Base-by-base conservation (phyloP, 2,888 invertebrate genomes). In the Yponomeuta malinellus region DNA sequence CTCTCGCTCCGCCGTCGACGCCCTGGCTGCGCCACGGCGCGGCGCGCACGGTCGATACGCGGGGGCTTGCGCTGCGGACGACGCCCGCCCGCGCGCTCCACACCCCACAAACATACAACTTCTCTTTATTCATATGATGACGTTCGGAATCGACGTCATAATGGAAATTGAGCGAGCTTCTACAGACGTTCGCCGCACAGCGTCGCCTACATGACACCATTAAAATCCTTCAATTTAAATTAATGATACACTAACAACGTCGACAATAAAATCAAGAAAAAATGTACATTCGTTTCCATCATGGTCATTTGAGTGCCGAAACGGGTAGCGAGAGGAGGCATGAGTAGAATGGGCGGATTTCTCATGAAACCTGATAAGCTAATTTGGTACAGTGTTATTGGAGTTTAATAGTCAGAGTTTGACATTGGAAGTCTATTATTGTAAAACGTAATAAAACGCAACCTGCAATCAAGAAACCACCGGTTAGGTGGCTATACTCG, bases 91-190 rank as follows among this genome's bases (percentile, higher is more conserved):
- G 75, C 73, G 78, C 78, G 76, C 81, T 81, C 78, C 78, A 78
- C 79, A 33, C 67, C 43, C 67, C 12, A 33, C 67, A 76, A 76
- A 75, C 74, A 75, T 76, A 75, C 80, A 80, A 76, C 75, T 79
- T 80, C 80, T 81, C 82, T 80, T 83, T 83, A 83, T 84, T 83
- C 81, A 83, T 81, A 80, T 77, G 81, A 82, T 86, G 87, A 86
- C 87, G 85, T 83, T 81, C 73, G 73, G 74, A 75, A 77, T 76
- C 83, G 81, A 86, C 85, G 86, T 86, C 86, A 87, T 81, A 79
- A 78, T 79, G 76, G 74, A 78, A 78, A 77, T 73, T 75, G 77
- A 77, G 76, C 77, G 75, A 70, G 73, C 71, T 65, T 66, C 70
- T 71, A 71, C 70, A 63, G 68, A 43, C 67, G 52, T 59, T 33